Conservation (phyloP, 2,888 invertebrate species). For the Apeira syringaria region DNA sequence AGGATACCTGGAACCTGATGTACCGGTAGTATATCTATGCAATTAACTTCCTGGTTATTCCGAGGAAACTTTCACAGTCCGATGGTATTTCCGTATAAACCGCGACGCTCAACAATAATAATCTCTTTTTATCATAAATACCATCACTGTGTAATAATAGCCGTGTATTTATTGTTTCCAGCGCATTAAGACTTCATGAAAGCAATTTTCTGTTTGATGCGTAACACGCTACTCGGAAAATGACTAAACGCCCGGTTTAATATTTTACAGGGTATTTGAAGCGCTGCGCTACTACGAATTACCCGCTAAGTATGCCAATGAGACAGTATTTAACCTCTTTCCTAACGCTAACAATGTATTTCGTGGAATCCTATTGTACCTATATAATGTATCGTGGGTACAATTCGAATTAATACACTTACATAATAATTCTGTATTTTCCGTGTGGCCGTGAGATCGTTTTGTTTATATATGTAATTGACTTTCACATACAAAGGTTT, state of each 20-base stretch:
- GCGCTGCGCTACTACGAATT: slow-evolving; percentile 16
- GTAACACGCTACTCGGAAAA: slow-evolving; percentile 28
- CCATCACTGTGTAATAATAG: slow-evolving; percentile 1
- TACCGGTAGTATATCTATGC: not conserved
- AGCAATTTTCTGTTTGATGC: slow-evolving; percentile 26
- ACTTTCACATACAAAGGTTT: slow-evolving; percentile 11
- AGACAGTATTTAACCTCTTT: slow-evolving; percentile 17
- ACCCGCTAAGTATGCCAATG: slow-evolving; percentile 10
- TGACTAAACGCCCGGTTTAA: slow-evolving; percentile 26
- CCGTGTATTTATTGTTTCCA: slow-evolving; percentile 10
- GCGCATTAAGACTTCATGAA: slow-evolving; percentile 21
- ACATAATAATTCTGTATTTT: not conserved
- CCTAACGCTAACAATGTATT: too few species aligned
- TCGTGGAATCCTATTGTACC: too few species aligned
- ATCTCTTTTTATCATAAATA: slow-evolving; percentile 3
- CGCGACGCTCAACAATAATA: slow-evolving; percentile 17
- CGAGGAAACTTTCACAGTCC: slow-evolving; percentile 26
- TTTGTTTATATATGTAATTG: slow-evolving; percentile 11
- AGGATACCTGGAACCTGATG: slow-evolving; percentile 26
- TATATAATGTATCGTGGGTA: too few species aligned
- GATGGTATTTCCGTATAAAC: slow-evolving; percentile 24
- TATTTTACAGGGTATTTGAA: slow-evolving; percentile 16
- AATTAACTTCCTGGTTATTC: slow-evolving; percentile 12
- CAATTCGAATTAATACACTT: too few species aligned
- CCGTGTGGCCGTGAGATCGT: not conserved